A percentile compares a stretch with the other conserved stretches of the same genome.
Evolutionary conservation across 1,140 invertebrate genomes (phyloP).

Genomic region (Aphis gossypii): DNA sequence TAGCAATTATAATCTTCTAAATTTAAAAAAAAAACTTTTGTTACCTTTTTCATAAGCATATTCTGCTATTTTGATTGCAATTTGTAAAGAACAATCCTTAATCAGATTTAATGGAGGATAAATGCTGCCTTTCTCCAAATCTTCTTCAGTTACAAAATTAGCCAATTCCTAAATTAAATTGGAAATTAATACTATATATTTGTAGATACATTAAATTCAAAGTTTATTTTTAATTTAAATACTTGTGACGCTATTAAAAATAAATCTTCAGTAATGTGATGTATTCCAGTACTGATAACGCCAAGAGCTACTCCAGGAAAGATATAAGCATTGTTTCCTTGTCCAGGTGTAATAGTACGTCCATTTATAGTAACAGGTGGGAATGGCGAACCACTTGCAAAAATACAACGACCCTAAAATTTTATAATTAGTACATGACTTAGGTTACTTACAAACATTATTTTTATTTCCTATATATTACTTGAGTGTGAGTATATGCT

Average conservation of each 20-base stretch:
- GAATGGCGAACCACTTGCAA: conserved; percentile 93
- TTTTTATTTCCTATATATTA: conserved; percentile 63
- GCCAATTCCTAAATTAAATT: conserved; percentile 72
- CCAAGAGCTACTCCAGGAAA: conserved; percentile 93
- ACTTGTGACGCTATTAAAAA: conserved; percentile 86
- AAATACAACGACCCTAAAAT: conserved; percentile 82
- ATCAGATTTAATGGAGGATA: conserved; percentile 81
- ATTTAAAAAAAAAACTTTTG: conserved; percentile 41
- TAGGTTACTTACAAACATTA: too few relatives aligned
- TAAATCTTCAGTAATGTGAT: conserved; percentile 88
- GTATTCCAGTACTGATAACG: conserved; percentile 83
- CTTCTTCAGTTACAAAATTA: conserved; percentile 72
- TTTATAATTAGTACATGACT: background rate
- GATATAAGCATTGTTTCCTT: conserved; percentile 97
- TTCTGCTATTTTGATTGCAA: conserved; percentile 75
- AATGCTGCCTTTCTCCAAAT: conserved; percentile 76
- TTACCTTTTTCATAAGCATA: conserved; percentile 74
- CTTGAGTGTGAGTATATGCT: conserved; percentile 86
- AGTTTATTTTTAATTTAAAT: conserved; percentile 57
- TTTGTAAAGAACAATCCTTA: conserved; percentile 75
- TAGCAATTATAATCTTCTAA: background rate
- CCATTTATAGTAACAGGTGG: conserved; percentile 79
- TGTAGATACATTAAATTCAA: background rate
- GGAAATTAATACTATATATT: background rate
- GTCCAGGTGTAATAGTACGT: conserved; percentile 85